Percentiles rank a stretch among this genome's conserved stretches.
Evolutionary conservation across 2,888 invertebrate genomes (phyloP).

Genomic region (Caenorhabditis angaria): DNA sequence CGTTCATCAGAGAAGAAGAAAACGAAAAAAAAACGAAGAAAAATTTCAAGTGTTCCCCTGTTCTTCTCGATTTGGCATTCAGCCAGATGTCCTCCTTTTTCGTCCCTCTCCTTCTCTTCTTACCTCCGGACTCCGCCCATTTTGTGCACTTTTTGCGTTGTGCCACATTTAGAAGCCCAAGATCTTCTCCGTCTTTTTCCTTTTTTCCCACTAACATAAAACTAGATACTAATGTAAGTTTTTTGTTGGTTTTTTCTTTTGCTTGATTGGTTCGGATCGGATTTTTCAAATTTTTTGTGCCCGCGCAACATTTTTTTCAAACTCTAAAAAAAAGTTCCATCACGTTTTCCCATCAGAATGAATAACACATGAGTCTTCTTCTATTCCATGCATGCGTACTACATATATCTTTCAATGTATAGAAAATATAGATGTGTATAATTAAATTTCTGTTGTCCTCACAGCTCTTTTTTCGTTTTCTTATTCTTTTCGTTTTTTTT

Average conservation of each 20-base stretch:
- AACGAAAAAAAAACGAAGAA: neutral
- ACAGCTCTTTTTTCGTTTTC: slow-evolving; percentile 19
- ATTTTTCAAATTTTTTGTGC: too few relatives aligned
- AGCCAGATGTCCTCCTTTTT: slow-evolving; percentile 37
- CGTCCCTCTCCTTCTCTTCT: neutral
- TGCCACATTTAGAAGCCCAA: neutral
- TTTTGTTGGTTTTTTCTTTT: slow-evolving; percentile 13
- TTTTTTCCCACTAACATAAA: too few relatives aligned
- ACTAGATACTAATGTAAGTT: too few relatives aligned
- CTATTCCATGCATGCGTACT: slow-evolving; percentile 6
- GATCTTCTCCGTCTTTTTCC: slow-evolving; percentile 13
- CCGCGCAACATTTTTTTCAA: too few relatives aligned
- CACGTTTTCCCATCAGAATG: neutral
- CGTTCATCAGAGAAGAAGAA: neutral
- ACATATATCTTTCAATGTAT: slow-evolving; percentile 6
- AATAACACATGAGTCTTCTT: slow-evolving; percentile 9
- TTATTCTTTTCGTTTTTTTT: slow-evolving; percentile 6
- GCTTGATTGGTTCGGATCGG: neutral
- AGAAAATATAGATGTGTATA: slow-evolving; percentile 15
- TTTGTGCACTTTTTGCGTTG: slow-evolving; percentile 36
- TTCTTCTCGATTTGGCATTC: slow-evolving; percentile 33
- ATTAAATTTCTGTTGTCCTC: slow-evolving; percentile 21
- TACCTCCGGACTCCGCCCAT: slow-evolving; percentile 28
- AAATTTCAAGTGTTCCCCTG: neutral
- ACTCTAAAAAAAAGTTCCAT: too few relatives aligned